phyloP scores from a whole-genome alignment of 2,797 vertebrate genomes.

The Sciurus vulgaris region DNA sequence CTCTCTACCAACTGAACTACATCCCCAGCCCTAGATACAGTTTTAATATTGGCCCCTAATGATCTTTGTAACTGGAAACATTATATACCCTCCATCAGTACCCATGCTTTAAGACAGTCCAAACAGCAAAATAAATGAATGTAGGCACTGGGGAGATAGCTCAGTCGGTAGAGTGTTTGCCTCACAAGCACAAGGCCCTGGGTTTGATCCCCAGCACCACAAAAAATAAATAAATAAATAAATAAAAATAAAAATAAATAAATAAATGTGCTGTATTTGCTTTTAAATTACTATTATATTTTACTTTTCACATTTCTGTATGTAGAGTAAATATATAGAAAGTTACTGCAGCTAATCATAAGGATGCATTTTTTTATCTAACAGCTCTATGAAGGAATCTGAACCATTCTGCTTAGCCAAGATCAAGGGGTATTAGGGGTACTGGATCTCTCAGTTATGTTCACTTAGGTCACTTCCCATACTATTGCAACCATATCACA shows the following conservation, averaged over 20 bases:
- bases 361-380: constrained; percentile 77
- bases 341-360: constrained; percentile 84
- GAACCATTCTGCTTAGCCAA: constrained; percentile 84
- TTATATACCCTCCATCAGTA: not conserved
- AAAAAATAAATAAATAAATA: too few relatives aligned
- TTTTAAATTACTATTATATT: not conserved
- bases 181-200: too few relatives aligned
- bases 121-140: not conserved
- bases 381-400: constrained; percentile 71
- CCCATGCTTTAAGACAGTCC: not conserved
- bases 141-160: too few relatives aligned
- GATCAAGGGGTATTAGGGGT: constrained; percentile 82
- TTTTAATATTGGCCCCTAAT: not conserved
- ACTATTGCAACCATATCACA: constrained; percentile 81
- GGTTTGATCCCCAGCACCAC: too few relatives aligned
- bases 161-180: too few relatives aligned
- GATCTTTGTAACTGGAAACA: not conserved
- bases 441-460: constrained; percentile 75
- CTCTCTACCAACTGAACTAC: too few relatives aligned
- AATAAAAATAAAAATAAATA: too few relatives aligned
- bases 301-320: constrained; percentile 76
- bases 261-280: not conserved
- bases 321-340: constrained; percentile 53
- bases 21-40: too few relatives aligned
- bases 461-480: constrained; percentile 82